Conservation (phyloP, 2,888 invertebrate species). For the Blomia tropicalis region DNA sequence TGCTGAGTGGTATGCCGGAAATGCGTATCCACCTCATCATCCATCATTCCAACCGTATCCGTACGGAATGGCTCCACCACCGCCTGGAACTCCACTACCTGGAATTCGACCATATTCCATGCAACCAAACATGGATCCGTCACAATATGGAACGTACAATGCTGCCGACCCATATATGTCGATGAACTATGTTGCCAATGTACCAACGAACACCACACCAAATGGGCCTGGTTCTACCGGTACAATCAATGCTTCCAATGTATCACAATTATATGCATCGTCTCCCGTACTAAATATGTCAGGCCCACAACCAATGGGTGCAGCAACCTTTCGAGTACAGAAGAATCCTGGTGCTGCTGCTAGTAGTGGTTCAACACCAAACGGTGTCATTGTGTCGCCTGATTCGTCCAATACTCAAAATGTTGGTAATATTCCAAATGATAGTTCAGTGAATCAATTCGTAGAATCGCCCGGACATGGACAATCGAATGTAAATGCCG, state of each 20-base stretch:
- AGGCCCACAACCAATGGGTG: not conserved
- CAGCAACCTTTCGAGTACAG: conserved; percentile 1
- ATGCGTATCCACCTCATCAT: not conserved
- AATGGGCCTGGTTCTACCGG: not conserved
- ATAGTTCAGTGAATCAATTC: not conserved
- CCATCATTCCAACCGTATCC: conserved; percentile 7
- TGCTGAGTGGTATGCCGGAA: not conserved
- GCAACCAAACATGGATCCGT: conserved; percentile 4
- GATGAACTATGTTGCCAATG: not conserved
- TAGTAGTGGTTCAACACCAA: not conserved
- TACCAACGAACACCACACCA: conserved; percentile 1
- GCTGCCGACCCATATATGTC: not conserved
- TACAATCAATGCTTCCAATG: not conserved
- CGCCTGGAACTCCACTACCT: not conserved
- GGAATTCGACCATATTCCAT: conserved; percentile 1
- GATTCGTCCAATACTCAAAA: not conserved
- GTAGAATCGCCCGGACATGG: not conserved
- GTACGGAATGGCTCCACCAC: not conserved
- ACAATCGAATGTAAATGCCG: not conserved
- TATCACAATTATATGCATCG: not conserved
- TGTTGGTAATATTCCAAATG: too few relatives aligned
- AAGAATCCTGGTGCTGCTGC: too few relatives aligned
- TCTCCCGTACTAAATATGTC: not conserved
- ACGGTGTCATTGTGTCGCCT: not conserved
- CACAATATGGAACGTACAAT: not conserved